phyloP scores from a whole-genome alignment of 2,113 vertebrate species.

The Choloepus hoffmanni region DNA sequence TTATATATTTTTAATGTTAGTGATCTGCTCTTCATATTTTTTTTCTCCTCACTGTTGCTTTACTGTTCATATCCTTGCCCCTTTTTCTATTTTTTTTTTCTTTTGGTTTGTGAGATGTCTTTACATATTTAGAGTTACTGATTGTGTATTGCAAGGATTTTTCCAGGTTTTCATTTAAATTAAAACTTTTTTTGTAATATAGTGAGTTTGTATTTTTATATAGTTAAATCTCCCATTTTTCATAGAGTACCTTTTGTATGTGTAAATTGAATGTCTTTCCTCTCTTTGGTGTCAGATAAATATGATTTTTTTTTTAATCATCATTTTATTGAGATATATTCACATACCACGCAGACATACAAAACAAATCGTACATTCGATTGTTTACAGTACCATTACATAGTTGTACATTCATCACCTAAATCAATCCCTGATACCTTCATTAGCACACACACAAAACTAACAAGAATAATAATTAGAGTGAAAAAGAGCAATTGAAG shows the following conservation, averaged over 20 bases:
- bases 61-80: constrained; percentile 4
- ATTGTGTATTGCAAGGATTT: constrained; percentile 26
- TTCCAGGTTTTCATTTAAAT: not conserved
- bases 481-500: no score
- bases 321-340: no score
- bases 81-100: constrained; percentile 14
- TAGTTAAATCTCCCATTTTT: not conserved
- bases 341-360: no score
- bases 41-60: not conserved
- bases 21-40: not conserved
- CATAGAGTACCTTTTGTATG: not conserved
- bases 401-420: no score
- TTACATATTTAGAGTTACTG: constrained; percentile 3
- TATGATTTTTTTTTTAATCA: no score
- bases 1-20: constrained; percentile 10
- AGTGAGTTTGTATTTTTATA: not conserved
- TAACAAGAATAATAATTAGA: no score
- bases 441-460: no score
- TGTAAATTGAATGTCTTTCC: not conserved
- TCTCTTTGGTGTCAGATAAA: constrained; percentile 21
- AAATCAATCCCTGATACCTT: no score
- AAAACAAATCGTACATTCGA: no score
- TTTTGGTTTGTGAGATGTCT: constrained; percentile 8
- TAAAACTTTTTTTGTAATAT: not conserved
- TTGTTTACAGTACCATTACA: no score